Conservation (phyloP, 1,140 invertebrate genomes). For the Mercenaria mercenaria region DNA sequence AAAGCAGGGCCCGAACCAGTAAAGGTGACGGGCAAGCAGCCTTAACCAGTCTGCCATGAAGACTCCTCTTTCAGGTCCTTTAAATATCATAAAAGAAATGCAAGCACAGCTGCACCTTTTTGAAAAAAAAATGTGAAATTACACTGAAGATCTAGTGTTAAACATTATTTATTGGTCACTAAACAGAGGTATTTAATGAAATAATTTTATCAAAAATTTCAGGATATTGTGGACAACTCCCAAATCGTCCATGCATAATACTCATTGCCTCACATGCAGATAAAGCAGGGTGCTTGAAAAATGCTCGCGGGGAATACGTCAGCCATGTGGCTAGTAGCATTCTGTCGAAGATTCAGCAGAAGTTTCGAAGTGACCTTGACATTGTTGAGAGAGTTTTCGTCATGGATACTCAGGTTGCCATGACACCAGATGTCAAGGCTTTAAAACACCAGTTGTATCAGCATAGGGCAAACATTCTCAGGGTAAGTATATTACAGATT, state of each 20-base stretch:
- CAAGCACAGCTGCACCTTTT: too few relatives aligned
- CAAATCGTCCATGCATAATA: constrained; percentile 87
- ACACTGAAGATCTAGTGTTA: too few relatives aligned
- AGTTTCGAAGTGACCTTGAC: constrained; percentile 88
- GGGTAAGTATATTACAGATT: constrained; percentile 82
- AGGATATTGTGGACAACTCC: constrained; percentile 88
- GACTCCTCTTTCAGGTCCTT: too few relatives aligned
- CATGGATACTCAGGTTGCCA: constrained; percentile 89
- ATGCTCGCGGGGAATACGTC: constrained; percentile 88
- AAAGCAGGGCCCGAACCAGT: too few relatives aligned
- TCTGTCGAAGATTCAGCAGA: constrained; percentile 86
- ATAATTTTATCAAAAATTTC: neutral
- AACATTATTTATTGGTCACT: too few relatives aligned
- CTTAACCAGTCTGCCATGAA: too few relatives aligned
- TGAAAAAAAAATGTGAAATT: too few relatives aligned
- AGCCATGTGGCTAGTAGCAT: constrained; percentile 88
- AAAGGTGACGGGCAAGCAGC: too few relatives aligned
- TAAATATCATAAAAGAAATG: too few relatives aligned
- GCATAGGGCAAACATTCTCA: constrained; percentile 86
- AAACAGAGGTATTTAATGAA: too few relatives aligned
- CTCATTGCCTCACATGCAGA: constrained; percentile 91
- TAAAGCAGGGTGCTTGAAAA: constrained; percentile 87
- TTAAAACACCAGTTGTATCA: constrained; percentile 88
- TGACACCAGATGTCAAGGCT: constrained; percentile 88
- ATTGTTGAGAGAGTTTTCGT: constrained; percentile 88